Conservation (phyloP, 2,888 invertebrate genomes). For the Nasonovia ribisnigri region DNA sequence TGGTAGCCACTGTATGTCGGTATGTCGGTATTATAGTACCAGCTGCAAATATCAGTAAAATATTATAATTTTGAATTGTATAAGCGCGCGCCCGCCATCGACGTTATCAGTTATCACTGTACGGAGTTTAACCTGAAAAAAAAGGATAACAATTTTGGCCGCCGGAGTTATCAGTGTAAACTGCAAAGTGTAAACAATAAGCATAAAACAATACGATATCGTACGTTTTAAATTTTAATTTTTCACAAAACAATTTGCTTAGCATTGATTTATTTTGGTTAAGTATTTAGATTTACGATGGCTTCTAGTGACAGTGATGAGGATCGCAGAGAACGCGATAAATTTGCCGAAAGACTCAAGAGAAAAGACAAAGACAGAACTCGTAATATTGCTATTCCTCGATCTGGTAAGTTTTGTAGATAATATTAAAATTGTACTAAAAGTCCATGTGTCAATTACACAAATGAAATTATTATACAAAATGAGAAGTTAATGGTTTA, state of each 20-base stretch:
- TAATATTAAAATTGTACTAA: not conserved
- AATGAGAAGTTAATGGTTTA: not conserved
- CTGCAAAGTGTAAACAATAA: not conserved
- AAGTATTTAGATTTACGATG: slow-evolving; percentile 13
- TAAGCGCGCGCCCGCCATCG: not conserved
- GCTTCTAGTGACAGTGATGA: slow-evolving; percentile 73
- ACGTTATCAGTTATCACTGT: not conserved
- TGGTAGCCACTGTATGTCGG: too few species aligned
- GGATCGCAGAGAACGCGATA: slow-evolving; percentile 93
- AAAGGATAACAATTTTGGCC: not conserved
- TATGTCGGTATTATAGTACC: too few species aligned
- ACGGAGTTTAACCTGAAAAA: not conserved
- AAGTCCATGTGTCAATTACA: not conserved
- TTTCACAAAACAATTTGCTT: not conserved
- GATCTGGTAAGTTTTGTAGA: slow-evolving; percentile 70
- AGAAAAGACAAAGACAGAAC: slow-evolving; percentile 90
- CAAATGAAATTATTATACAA: not conserved
- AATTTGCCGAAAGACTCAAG: slow-evolving; percentile 89
- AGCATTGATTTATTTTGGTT: not conserved
- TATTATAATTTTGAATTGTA: not conserved
- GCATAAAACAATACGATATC: not conserved
- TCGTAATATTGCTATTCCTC: slow-evolving; percentile 77
- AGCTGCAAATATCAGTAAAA: not conserved
- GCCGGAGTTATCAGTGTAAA: not conserved
- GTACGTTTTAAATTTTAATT: not conserved